phyloP scores from a whole-genome alignment of 2,797 vertebrate species.

The Sphenopsis melanotis region DNA sequence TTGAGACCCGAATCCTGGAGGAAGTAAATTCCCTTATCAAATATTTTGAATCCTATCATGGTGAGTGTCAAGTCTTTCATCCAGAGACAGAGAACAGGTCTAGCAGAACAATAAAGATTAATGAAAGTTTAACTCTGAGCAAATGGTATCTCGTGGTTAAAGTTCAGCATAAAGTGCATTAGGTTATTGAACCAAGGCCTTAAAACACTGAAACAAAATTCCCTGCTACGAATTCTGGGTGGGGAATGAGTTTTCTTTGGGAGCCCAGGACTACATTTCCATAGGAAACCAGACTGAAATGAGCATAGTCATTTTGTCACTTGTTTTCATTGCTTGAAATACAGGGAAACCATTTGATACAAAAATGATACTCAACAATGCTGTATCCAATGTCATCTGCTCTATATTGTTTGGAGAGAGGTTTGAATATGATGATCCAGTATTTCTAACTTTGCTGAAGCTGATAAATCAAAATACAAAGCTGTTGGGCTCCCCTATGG shows the following conservation, averaged over 20 bases:
- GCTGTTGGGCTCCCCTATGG: slow-evolving; percentile 55
- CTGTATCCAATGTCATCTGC: slow-evolving; percentile 70
- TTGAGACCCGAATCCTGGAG: slow-evolving; percentile 61
- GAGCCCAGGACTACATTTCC: background rate
- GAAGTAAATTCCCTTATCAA: slow-evolving; percentile 62
- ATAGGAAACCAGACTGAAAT: background rate
- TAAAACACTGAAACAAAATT: background rate
- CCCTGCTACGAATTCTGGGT: background rate
- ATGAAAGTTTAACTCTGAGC: slow-evolving; percentile 6
- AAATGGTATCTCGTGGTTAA: background rate
- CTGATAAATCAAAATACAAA: slow-evolving; percentile 66
- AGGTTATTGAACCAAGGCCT: background rate
- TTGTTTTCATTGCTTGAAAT: slow-evolving; percentile 8
- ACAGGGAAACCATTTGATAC: slow-evolving; percentile 65
- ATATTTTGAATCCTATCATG: slow-evolving; percentile 45
- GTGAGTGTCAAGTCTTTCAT: slow-evolving; percentile 39
- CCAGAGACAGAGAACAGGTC: background rate
- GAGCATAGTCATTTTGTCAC: background rate
- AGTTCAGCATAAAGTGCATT: background rate
- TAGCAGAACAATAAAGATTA: slow-evolving; percentile 13
- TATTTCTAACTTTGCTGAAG: slow-evolving; percentile 55
- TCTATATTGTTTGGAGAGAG: slow-evolving; percentile 71
- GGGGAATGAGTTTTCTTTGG: background rate
- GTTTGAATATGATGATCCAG: slow-evolving; percentile 68
- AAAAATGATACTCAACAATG: slow-evolving; percentile 55